A percentile compares a stretch with the other conserved stretches of the same genome.
Conservation (phyloP, 2,113 vertebrate genomes). For the Eptesicus fuscus region DNA sequence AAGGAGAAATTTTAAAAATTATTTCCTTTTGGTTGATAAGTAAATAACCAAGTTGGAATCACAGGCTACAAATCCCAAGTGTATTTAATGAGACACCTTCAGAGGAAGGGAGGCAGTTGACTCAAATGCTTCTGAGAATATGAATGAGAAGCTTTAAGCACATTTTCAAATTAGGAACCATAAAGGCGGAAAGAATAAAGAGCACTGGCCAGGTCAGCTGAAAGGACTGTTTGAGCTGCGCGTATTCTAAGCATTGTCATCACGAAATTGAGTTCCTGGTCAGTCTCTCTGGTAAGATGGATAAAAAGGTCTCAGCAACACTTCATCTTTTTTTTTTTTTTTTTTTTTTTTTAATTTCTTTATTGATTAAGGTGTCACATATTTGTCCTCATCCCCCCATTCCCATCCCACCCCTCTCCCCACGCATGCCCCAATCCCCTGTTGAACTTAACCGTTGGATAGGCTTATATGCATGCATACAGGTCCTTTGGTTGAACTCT, state of each 20-base stretch:
- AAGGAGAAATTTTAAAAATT: neutral
- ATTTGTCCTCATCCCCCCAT: no score
- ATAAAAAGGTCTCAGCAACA: neutral
- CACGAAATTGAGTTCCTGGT: neutral
- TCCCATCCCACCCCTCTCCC: no score
- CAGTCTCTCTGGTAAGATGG: neutral
- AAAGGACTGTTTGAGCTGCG: neutral
- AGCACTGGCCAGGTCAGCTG: neutral
- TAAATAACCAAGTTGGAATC: neutral
- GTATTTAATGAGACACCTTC: slow-evolving; percentile 11
- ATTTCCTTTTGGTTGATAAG: neutral
- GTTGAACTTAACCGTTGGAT: no score
- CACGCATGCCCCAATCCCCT: no score
- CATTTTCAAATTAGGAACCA: slow-evolving; percentile 8
- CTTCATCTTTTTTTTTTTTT: slow-evolving; percentile 15
- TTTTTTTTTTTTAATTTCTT: no score
- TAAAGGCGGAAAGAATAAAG: neutral
- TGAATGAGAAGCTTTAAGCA: neutral
- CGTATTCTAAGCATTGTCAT: neutral
- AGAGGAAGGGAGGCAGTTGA: slow-evolving; percentile 4
- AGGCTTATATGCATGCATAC: no score
- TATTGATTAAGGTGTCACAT: no score
- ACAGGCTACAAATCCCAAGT: neutral
- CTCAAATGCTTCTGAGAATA: neutral
- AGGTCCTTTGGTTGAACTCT: no score